These are phyloP conservation scores for Phaedon cochleariae DNA, from an alignment of 2,888 invertebrate species.

Conservation along the genomic window DNA sequence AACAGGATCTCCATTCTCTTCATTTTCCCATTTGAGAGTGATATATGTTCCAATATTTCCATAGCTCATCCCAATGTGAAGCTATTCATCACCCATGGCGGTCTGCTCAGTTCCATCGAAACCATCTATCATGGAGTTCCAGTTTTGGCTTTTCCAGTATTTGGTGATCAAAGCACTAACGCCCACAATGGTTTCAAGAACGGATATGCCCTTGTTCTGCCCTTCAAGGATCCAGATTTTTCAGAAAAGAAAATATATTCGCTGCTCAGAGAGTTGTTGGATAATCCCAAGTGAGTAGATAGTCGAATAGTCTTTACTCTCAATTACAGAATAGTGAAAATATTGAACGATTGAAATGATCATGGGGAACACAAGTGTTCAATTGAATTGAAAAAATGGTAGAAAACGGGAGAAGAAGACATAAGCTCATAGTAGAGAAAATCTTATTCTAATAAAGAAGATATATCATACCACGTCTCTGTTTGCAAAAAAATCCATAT, in stretches of 20 bases:
- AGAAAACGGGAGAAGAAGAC: too few relatives aligned
- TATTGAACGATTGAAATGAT: too few relatives aligned
- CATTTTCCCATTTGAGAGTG: too few relatives aligned
- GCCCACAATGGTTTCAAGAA: not conserved
- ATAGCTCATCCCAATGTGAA: slow-evolving; percentile 10
- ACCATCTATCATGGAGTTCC: slow-evolving; percentile 6
- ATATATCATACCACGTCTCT: too few relatives aligned
- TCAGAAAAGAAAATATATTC: slow-evolving; percentile 57
- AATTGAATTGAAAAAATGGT: too few relatives aligned
- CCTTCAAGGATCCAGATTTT: not conserved
- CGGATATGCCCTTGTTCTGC: not conserved
- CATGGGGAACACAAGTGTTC: too few relatives aligned
- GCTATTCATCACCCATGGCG: slow-evolving; percentile 2
- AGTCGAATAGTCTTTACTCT: not conserved
- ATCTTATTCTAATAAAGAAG: too few relatives aligned
- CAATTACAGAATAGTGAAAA: too few relatives aligned
- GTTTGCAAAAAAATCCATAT: too few relatives aligned
- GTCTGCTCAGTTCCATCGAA: not conserved
- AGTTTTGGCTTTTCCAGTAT: not conserved
- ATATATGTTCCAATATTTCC: too few relatives aligned
- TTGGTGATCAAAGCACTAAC: slow-evolving; percentile 3
- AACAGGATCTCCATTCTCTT: too few relatives aligned
- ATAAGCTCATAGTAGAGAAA: too few relatives aligned
- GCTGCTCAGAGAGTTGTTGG: slow-evolving; percentile 60
- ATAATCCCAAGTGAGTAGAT: slow-evolving; percentile 51